Conservation (phyloP, 2,888 invertebrate genomes). For the Coenonympha glycerion region DNA sequence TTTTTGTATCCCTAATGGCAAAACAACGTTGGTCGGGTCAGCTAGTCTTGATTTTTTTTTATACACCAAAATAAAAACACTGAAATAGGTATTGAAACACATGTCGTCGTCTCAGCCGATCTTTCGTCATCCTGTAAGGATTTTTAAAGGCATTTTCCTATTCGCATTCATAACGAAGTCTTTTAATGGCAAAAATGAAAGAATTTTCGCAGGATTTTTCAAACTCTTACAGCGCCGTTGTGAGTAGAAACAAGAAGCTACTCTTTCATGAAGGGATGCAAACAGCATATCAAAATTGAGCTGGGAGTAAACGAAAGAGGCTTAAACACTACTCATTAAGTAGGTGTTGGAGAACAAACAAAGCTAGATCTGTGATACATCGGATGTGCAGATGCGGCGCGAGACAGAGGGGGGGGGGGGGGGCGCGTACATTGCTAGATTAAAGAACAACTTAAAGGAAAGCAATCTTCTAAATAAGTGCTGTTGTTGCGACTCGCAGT, state of each 20-base stretch:
- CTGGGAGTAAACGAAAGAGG: constrained; percentile 3
- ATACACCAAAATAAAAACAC: too few species aligned
- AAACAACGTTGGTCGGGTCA: too few species aligned
- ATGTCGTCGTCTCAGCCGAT: too few species aligned
- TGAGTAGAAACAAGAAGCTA: too few species aligned
- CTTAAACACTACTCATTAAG: constrained; percentile 12
- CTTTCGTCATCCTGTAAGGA: not conserved
- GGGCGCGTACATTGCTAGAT: constrained; percentile 53
- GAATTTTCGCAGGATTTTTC: too few species aligned
- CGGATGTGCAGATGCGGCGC: constrained; percentile 20
- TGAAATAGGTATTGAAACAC: too few species aligned
- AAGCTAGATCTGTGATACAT: constrained; percentile 11
- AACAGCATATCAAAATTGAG: constrained; percentile 3
- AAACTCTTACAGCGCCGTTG: too few species aligned
- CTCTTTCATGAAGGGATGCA: not conserved
- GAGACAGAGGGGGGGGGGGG: constrained; percentile 23
- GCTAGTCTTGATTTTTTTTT: too few species aligned
- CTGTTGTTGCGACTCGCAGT: constrained; percentile 36
- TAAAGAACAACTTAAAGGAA: constrained; percentile 75
- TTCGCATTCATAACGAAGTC: too few species aligned
- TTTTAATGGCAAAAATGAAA: too few species aligned
- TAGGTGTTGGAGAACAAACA: constrained; percentile 23
- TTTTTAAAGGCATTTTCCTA: too few species aligned
- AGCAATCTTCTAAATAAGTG: constrained; percentile 77
- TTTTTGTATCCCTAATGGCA: too few species aligned